These are phyloP conservation scores for Micromussa lordhowensis DNA, from an alignment of 92 coral and sea anemone genomes.

Conservation along the genomic window DNA sequence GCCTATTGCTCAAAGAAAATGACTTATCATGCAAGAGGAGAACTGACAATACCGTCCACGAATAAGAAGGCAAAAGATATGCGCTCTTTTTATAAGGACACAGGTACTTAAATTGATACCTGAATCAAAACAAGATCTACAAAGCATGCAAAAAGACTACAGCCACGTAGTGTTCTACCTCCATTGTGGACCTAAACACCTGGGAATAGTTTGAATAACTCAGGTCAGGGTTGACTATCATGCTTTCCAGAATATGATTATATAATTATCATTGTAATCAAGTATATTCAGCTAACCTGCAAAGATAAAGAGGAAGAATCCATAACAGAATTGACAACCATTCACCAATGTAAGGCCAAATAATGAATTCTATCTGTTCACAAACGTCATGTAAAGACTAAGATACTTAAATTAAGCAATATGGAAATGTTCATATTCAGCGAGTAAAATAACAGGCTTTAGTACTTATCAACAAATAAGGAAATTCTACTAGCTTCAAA, in stretches of 20 bases:
- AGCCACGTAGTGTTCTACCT: no score
- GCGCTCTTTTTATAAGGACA: background rate
- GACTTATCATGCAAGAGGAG: background rate
- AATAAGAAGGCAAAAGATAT: background rate
- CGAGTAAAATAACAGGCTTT: no score
- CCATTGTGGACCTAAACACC: no score
- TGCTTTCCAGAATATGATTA: background rate
- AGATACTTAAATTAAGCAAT: no score
- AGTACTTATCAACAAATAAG: background rate
- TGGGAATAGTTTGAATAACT: background rate
- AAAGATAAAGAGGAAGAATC: background rate
- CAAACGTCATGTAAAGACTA: background rate
- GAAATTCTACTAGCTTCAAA: background rate
- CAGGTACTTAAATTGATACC: background rate
- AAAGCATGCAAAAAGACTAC: no score
- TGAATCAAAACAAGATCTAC: no score
- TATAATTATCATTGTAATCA: background rate
- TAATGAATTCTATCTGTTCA: no score
- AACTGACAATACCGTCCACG: background rate
- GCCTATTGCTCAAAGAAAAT: background rate
- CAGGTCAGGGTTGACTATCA: background rate
- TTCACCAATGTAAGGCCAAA: background rate
- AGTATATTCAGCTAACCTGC: background rate
- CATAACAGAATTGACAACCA: background rate
- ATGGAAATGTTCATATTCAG: no score